A percentile compares a stretch with the other conserved stretches of the same genome.
phyloP scores from a whole-genome alignment of 2,888 invertebrate species.

The Tanytarsus gracilentus region DNA sequence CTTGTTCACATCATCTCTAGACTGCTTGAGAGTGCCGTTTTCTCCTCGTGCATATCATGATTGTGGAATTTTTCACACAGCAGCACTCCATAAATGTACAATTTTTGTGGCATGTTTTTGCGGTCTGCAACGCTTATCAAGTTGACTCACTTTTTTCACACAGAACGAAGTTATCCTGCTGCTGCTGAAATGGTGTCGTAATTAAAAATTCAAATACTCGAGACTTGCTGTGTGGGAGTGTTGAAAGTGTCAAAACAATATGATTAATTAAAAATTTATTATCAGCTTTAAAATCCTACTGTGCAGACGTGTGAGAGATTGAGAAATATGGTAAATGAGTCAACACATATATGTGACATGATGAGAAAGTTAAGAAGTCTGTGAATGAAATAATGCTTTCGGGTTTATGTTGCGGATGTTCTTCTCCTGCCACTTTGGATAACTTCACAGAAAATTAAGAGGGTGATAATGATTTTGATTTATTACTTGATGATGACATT shows the following conservation, averaged over 20 bases:
- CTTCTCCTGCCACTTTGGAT: too few relatives aligned
- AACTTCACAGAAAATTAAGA: neutral
- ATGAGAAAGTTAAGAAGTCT: neutral
- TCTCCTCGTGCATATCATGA: too few relatives aligned
- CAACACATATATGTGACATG: neutral
- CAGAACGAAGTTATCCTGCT: neutral
- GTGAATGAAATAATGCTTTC: constrained; percentile 1
- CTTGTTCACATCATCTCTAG: neutral
- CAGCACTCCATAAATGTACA: too few relatives aligned
- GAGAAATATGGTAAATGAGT: neutral
- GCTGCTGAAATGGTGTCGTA: neutral
- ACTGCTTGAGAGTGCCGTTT: too few relatives aligned
- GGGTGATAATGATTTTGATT: constrained; percentile 24
- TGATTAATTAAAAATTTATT: constrained; percentile 28
- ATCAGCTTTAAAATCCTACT: neutral
- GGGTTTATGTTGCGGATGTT: too few relatives aligned
- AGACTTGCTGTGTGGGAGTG: neutral
- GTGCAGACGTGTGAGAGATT: neutral
- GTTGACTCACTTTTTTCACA: too few relatives aligned
- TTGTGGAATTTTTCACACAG: too few relatives aligned
- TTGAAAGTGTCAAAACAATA: constrained; percentile 25
- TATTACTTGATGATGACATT: constrained; percentile 13
- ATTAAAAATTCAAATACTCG: constrained; percentile 11
- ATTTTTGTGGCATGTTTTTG: too few relatives aligned
- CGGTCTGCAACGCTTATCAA: too few relatives aligned